Evolutionary conservation across 1,140 invertebrate species (phyloP).

Genomic region (Hylaeus volcanicus): DNA sequence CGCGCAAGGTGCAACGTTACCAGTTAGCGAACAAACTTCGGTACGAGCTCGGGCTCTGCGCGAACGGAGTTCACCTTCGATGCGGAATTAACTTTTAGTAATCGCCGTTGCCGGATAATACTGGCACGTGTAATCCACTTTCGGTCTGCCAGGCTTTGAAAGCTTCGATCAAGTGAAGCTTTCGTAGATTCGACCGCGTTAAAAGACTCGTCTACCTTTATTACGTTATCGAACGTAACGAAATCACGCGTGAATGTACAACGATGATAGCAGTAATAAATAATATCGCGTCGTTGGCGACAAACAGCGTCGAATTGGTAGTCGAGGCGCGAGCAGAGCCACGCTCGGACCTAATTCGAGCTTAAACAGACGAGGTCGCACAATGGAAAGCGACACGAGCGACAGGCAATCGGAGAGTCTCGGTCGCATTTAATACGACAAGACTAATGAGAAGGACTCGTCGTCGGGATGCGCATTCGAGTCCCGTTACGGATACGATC

Average conservation of each 20-base stretch:
- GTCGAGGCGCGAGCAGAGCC: background rate
- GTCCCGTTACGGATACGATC: slow-evolving; percentile 42
- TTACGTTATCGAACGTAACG: background rate
- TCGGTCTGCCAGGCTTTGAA: background rate
- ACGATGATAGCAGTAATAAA: too few species aligned
- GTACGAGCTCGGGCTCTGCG: background rate
- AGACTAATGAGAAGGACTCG: slow-evolving; percentile 53
- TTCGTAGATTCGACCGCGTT: background rate
- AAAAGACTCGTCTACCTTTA: background rate
- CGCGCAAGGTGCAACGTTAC: slow-evolving; percentile 10
- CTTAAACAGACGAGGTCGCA: background rate
- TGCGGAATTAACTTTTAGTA: slow-evolving; percentile 31
- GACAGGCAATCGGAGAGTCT: slow-evolving; percentile 19
- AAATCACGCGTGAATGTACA: too few species aligned
- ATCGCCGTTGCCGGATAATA: slow-evolving; percentile 18
- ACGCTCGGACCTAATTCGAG: slow-evolving; percentile 40
- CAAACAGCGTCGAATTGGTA: slow-evolving; percentile 9
- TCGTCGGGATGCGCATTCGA: slow-evolving; percentile 26
- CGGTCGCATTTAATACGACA: slow-evolving; percentile 42
- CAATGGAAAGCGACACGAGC: background rate
- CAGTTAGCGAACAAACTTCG: slow-evolving; percentile 29
- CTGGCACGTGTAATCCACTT: slow-evolving; percentile 19
- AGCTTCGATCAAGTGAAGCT: background rate
- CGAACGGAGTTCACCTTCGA: slow-evolving; percentile 5
- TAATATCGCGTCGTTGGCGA: slow-evolving; percentile 1